Evolutionary conservation across 2,888 invertebrate genomes (phyloP), one percentile per base, ranked within the genome.

Genomic region (Mactromeris polynyma): DNA sequence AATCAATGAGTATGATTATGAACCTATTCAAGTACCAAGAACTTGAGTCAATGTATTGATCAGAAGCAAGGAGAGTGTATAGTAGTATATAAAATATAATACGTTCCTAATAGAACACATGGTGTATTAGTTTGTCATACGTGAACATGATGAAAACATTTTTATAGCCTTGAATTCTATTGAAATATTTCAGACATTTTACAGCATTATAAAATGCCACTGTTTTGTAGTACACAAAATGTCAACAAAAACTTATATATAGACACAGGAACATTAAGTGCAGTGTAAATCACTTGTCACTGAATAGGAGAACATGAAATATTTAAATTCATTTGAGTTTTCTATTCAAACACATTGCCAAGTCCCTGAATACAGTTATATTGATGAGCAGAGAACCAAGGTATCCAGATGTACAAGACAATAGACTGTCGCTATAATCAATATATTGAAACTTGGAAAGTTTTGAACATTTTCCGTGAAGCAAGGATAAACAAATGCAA

Each of bases 181-280:
- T 64, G 58, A 64, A 64, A 64, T 64, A 64, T 64, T 64, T 64
- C 58, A n/a, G 21, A 64, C 2, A 64, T 64, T 64, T 26, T 64
- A 64, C 58, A 64, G 46, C 46, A 46, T 46, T 46, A 46, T 17
- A 46, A 46, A 46, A 46, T 46, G 46, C 58, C 2, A 26, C 58
- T 58, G 58, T n/a, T 58, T 58, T 58, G 26, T 58, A 26, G 26
- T n/a, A n/a, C 58, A 58, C 2, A 73, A 73, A 73, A 73, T 73
- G 73, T 73, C 73, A 73, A 73, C 36, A 73, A 73, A 73, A 73
- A 73, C 73, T 17, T 73, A 36, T 73, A 73, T 33, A 26, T 73
- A 73, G 73, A 73, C 33, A 73, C 73, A 73, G 19, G 17, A 33
- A 73, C 36, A 33, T 73, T 73, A 73, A 73, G 73, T 73, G 73